Evolutionary conservation across 2,888 invertebrate genomes (phyloP), one percentile per base, ranked within the genome.

Genomic region (Pyrochroa serraticornis): DNA sequence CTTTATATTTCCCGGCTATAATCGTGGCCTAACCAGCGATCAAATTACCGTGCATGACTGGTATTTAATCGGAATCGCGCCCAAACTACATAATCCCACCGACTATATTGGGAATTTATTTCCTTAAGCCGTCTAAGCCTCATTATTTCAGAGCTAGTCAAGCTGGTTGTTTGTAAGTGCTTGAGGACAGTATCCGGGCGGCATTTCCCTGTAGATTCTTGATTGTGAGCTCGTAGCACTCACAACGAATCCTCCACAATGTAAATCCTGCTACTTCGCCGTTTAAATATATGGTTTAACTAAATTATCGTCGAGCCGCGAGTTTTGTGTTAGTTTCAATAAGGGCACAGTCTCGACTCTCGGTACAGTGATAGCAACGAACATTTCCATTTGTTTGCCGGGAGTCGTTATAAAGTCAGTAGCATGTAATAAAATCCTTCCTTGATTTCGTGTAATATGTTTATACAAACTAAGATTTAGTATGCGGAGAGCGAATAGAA

Each of bases 391-490:
- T 67, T 67, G 66, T 71, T 69, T 68, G 67, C 61, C 60, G 64
- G 62, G 68, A 70, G 71, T 72, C 71, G 71, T 73, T 74, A 72
- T 71, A 71, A 74, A 73, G 72, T 72, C 72, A 69, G 71, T 66
- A 64, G 68, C 63, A 65, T 68, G 73, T 71, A 73, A 73, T 74
- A 74, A 74, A 73, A 73, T 72, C 71, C 71, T 58, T 55, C 70
- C 70, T 32, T 71, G 74, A 75, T 75, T 76, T 73, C 72, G 63
- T 71, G 72, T 75, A 75, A 75, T 76, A 75, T 75, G 75, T 75
- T 76, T 75, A 74, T 74, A 75, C 75, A 75, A 76, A 75, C 73
- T 73, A 71, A 74, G 73, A 75, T 75, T 75, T 75, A 73, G 75
- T 75, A 76, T 76, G 72, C 75, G 61, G 61, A 66, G 69, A 67